Evolutionary conservation across 2,888 invertebrate species (phyloP).

Genomic region (Chrysotoxum bicinctum): DNA sequence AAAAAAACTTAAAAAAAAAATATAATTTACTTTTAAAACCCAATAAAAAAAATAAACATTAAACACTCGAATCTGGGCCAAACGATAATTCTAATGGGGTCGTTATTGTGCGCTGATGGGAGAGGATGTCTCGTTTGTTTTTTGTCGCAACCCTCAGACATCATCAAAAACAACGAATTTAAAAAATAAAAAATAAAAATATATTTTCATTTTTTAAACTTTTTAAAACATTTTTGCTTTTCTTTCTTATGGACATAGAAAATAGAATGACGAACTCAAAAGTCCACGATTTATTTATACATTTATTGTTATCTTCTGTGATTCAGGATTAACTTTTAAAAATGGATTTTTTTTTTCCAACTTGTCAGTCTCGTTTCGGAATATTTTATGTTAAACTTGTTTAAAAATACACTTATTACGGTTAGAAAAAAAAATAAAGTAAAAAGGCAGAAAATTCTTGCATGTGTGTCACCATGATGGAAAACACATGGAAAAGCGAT

Average conservation of each 20-base stretch:
- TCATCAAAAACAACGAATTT: not conserved
- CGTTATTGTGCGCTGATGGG: slow-evolving; percentile 25
- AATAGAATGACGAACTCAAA: slow-evolving; percentile 44
- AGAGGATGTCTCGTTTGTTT: slow-evolving; percentile 16
- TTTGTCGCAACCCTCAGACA: slow-evolving; percentile 45
- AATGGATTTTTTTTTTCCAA: slow-evolving; percentile 10
- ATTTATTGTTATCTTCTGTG: slow-evolving; percentile 49
- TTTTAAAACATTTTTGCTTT: not conserved
- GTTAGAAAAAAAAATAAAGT: not conserved
- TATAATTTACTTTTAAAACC: not conserved
- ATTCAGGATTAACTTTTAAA: slow-evolving; percentile 27
- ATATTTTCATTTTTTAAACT: not conserved
- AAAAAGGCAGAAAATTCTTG: not conserved
- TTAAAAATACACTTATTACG: slow-evolving; percentile 7
- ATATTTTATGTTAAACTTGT: not conserved
- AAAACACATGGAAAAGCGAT: slow-evolving; percentile 34
- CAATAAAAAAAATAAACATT: slow-evolving; percentile 34
- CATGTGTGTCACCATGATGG: slow-evolving; percentile 19
- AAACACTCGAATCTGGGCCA: slow-evolving; percentile 60
- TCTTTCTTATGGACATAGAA: not conserved
- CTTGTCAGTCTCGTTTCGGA: slow-evolving; percentile 1
- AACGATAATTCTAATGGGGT: slow-evolving; percentile 50
- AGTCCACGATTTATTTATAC: slow-evolving; percentile 37
- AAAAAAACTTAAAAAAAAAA: not conserved
- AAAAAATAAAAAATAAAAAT: not conserved